These are phyloP conservation scores for Sphaerodactylus townsendi DNA, from an alignment of 2,113 vertebrate species.

Conservation along the genomic window DNA sequence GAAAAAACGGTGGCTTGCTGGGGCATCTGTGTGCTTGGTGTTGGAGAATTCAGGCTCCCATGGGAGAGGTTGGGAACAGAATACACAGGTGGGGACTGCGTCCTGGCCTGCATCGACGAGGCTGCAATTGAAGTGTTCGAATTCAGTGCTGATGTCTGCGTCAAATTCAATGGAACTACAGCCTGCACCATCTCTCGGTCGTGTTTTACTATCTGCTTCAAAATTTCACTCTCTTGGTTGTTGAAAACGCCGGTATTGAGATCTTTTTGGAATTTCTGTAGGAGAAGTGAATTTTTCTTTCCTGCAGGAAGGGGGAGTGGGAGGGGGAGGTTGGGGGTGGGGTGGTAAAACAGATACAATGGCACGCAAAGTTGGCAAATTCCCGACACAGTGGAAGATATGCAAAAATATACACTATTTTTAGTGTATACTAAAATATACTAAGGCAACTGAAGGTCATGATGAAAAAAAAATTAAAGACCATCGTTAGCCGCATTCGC, in stretches of 20 bases:
- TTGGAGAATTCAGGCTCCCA: slow-evolving; percentile 83
- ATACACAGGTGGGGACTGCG: slow-evolving; percentile 84
- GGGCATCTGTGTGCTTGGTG: slow-evolving; percentile 80
- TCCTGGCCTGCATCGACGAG: slow-evolving; percentile 82
- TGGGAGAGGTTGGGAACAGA: slow-evolving; percentile 81
- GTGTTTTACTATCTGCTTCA: slow-evolving; percentile 98
- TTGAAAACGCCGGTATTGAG: slow-evolving; percentile 98
- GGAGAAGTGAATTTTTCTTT: slow-evolving; percentile 97
- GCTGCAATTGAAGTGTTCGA: slow-evolving; percentile 79
- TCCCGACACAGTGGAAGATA: not conserved
- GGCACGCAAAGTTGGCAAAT: not conserved
- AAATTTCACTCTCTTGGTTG: slow-evolving; percentile 97
- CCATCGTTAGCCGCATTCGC: not conserved
- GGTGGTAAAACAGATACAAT: not conserved
- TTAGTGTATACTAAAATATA: too few species aligned
- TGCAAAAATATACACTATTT: too few species aligned
- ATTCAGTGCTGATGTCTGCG: slow-evolving; percentile 82
- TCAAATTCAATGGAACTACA: slow-evolving; percentile 81
- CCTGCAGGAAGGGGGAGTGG: slow-evolving; percentile 73
- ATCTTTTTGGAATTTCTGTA: slow-evolving; percentile 98
- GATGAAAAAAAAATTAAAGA: not conserved
- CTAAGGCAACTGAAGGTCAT: not conserved
- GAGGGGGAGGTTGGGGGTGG: slow-evolving; percentile 35
- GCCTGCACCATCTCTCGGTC: slow-evolving; percentile 98
- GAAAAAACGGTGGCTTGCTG: slow-evolving; percentile 85